Conservation (phyloP, 2,113 vertebrate species). For the Corythaeola cristata region DNA sequence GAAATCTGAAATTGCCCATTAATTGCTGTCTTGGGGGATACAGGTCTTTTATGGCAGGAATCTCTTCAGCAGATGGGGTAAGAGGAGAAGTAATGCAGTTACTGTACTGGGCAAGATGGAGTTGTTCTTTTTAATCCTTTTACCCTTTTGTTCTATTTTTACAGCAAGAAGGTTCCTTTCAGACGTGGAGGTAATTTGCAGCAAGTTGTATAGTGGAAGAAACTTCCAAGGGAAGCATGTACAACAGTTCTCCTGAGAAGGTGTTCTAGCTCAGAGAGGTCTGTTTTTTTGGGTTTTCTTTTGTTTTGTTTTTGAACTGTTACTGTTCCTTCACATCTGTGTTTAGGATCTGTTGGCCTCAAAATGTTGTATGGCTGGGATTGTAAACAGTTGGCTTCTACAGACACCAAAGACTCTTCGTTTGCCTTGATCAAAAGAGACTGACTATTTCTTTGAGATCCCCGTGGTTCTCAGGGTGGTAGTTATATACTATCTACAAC, state of each 20-base stretch:
- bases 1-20: neutral
- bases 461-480: neutral
- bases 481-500: neutral
- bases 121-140: neutral
- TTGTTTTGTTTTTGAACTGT: neutral
- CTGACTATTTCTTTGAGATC: neutral
- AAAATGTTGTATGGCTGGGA: neutral
- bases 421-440: neutral
- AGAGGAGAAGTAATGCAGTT: neutral
- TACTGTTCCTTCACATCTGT: neutral
- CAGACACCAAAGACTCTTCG: neutral
- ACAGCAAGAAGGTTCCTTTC: neutral
- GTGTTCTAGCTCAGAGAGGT: neutral
- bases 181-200: neutral
- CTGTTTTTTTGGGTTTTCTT: neutral
- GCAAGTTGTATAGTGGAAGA: neutral
- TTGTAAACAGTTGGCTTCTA: neutral
- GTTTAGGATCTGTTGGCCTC: neutral
- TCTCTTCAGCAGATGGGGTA: neutral
- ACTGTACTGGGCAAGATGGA: neutral
- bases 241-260: neutral
- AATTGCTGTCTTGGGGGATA: slow-evolving; percentile 6
- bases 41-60: neutral
- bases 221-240: neutral
- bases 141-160: neutral